Evolutionary conservation across 2,113 vertebrate genomes (phyloP), one percentile per base, ranked within the genome.

Genomic region (Coptodon bakossiorum): DNA sequence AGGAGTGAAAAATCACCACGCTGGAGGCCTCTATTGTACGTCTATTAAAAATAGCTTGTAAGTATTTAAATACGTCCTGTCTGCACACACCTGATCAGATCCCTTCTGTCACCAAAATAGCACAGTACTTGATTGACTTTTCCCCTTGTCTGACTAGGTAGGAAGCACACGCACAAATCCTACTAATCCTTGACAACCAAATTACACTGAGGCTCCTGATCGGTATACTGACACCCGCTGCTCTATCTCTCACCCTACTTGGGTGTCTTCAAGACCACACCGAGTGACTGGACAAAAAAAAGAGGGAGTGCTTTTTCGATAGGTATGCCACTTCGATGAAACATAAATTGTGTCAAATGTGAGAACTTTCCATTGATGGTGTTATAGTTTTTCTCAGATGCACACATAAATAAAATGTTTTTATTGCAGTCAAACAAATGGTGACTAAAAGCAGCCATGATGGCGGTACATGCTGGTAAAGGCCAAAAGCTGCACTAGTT

Each of bases 141-240:
- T 84, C 59, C 66, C 88, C 86, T 90, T 86, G 80, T 81, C 53
- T 22, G 68, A 88, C 56, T 81, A 78, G 68, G 76, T 52, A 86
- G 91, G 80, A 87, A 38, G 80, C 48, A 7, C 31, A 87, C 57
- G 56, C 5, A 12, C 85, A 90, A 91, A 93, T 90, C 94, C 93
- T 11, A 3, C 53, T 93, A 95, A 93, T 93, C 92, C 92, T 87
- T 82, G 82, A 85, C 86, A 61, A 59, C 50, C 80, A 92, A 89
- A 88, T 92, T 86, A 89, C 66, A 82, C 87, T 82, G 53, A 76
- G n/a, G 53, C 45, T 79, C 71, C 82, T 92, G 85, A 88, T 85
- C 4, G 9, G 61, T 56, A 76, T 76, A 5, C 9, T 52, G 86
- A 61, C 87, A 71, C 68, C 19, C 5, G 29, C 71, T 38, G 54